Percentiles rank a stretch among this genome's conserved stretches.
Conservation (phyloP, 2,113 vertebrate species). For the Hippocampus comes region DNA sequence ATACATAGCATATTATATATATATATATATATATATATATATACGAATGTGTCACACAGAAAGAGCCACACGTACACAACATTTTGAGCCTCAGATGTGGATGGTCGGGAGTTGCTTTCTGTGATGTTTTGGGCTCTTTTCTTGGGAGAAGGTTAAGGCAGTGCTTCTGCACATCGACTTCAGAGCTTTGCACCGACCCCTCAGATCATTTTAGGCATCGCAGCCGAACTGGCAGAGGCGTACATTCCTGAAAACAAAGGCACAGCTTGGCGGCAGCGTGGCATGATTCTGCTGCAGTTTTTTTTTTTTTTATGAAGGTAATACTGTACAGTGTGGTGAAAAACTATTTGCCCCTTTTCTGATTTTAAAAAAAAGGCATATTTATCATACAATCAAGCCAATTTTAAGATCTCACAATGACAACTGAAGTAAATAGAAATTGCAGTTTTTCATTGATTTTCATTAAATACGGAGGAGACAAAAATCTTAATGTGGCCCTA, state of each 20-base stretch:
- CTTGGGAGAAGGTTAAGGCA: constrained; percentile 72
- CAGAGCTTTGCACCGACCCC: no score
- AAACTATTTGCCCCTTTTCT: not conserved
- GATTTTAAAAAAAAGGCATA: not conserved
- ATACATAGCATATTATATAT: constrained; percentile 66
- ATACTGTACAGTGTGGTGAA: not conserved
- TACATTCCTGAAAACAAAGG: constrained; percentile 73
- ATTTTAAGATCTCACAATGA: not conserved
- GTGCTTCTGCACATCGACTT: constrained; percentile 18
- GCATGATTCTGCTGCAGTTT: constrained; percentile 65
- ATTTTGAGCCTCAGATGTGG: constrained; percentile 26
- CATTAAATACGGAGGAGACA: not conserved
- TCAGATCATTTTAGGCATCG: not conserved
- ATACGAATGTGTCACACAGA: constrained; percentile 28
- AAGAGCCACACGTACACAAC: constrained; percentile 45
- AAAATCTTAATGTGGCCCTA: not conserved
- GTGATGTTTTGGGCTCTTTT: constrained; percentile 35
- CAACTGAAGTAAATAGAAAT: not conserved
- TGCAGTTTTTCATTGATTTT: not conserved
- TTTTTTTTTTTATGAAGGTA: constrained; percentile 21
- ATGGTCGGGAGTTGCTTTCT: constrained; percentile 35
- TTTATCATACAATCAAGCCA: not conserved
- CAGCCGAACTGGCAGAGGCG: constrained; percentile 31
- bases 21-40: no score
- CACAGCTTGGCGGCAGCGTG: constrained; percentile 69